A percentile compares a stretch with the other conserved stretches of the same genome.
These are phyloP conservation scores for Dysidea cf. avara DNA, from an alignment of 37 sponge, comb jelly and placozoan species.

Conservation along the genomic window DNA sequence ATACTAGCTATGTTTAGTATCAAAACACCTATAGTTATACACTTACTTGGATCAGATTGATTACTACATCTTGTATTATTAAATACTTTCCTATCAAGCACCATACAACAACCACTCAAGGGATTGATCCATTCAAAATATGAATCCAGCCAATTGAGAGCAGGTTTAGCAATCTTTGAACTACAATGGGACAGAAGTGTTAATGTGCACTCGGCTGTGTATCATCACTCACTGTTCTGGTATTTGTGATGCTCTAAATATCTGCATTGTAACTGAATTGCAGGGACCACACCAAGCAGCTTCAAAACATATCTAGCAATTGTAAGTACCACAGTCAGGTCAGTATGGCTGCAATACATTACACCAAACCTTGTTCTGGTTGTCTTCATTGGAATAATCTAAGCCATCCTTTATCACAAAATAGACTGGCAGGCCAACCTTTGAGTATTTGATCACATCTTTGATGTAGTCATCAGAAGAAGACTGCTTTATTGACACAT, in stretches of 20 bases:
- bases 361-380: constrained; percentile 52
- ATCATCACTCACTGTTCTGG: too few species aligned
- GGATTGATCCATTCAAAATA: constrained; percentile 91
- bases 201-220: too few species aligned
- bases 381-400: constrained; percentile 47
- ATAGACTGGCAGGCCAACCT: constrained; percentile 93
- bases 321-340: neutral
- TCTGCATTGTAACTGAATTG: too few species aligned
- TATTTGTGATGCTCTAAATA: too few species aligned
- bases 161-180: constrained; percentile 75
- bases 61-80: too few species aligned
- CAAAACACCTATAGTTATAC: too few species aligned
- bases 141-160: constrained; percentile 91
- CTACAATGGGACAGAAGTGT: constrained; percentile 45
- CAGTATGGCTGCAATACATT: neutral
- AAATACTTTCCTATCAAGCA: too few species aligned
- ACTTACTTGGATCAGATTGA: too few species aligned
- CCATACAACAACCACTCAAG: constrained; percentile 76
- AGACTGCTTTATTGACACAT: too few species aligned
- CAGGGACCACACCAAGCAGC: too few species aligned
- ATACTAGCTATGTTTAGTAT: too few species aligned
- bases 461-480: constrained; percentile 79
- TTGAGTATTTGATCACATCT: constrained; percentile 74
- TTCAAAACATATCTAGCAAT: too few species aligned
- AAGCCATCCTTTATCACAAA: constrained; percentile 88